Conservation (phyloP, 2,797 vertebrate species). For the Tolypeutes matacus region DNA sequence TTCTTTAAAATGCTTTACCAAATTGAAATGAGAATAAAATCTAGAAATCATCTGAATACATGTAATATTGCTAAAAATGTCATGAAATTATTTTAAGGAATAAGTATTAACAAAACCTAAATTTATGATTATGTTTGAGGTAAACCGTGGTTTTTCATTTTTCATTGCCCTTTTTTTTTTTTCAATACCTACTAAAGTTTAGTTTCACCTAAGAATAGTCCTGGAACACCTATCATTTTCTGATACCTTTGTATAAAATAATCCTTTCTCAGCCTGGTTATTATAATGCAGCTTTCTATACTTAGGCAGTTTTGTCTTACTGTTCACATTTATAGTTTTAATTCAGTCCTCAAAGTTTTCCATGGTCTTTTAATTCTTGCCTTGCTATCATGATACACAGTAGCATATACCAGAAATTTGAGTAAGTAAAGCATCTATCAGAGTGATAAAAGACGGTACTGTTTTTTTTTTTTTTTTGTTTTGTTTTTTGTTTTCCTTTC, state of each 20-base stretch:
- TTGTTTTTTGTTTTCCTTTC: no score
- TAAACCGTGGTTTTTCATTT: slow-evolving; percentile 18
- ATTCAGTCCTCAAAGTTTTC: background rate
- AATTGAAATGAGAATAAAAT: slow-evolving; percentile 22
- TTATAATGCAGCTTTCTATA: background rate
- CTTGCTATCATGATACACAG: background rate
- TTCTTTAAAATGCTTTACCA: background rate
- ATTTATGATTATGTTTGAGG: background rate
- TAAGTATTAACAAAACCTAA: background rate
- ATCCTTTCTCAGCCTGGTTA: slow-evolving; percentile 40
- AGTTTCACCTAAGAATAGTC: background rate
- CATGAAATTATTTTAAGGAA: background rate
- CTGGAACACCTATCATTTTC: background rate
- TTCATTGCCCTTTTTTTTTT: background rate
- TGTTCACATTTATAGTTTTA: slow-evolving; percentile 47
- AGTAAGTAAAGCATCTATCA: background rate
- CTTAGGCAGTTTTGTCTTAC: background rate
- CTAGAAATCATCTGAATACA: background rate
- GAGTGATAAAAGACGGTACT: background rate
- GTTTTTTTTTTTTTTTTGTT: background rate
- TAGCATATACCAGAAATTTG: background rate
- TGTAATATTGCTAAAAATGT: background rate
- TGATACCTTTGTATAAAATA: background rate
- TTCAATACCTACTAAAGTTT: background rate
- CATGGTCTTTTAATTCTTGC: background rate